Conservation (phyloP, 2,797 vertebrate species). For the Leucoraja ocellata region DNA sequence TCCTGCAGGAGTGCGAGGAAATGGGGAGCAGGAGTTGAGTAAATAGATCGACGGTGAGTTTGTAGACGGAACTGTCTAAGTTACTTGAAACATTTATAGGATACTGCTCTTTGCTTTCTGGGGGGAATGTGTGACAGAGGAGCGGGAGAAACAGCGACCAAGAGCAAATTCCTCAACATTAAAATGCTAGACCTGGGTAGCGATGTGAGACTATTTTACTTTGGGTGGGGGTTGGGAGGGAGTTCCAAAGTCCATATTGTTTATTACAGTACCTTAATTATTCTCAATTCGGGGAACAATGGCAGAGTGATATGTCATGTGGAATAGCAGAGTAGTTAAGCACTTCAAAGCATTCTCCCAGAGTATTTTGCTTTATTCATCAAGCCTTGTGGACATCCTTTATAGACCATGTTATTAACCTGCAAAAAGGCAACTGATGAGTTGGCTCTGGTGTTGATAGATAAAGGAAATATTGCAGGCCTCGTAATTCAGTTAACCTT, state of each 20-base stretch:
- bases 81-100: not conserved
- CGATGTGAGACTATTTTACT: slow-evolving; percentile 14
- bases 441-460: not conserved
- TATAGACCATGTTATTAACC: slow-evolving; percentile 15
- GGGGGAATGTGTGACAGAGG: not conserved
- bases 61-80: not conserved
- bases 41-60: not conserved
- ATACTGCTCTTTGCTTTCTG: not conserved
- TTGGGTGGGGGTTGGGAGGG: not conserved
- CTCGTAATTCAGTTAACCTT: slow-evolving; percentile 9
- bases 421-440: slow-evolving; percentile 4
- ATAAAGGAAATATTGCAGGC: not conserved
- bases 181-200: not conserved
- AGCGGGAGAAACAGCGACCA: not conserved
- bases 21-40: too few species aligned
- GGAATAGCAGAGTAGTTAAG: slow-evolving; percentile 14
- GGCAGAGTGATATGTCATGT: slow-evolving; percentile 33
- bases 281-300: slow-evolving; percentile 31
- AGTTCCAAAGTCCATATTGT: not conserved
- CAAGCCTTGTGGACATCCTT: not conserved
- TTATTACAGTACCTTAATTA: slow-evolving; percentile 29
- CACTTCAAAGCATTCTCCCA: slow-evolving; percentile 20
- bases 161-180: not conserved
- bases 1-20: too few species aligned
- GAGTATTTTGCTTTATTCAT: slow-evolving; percentile 19